These are phyloP conservation scores for Brachyhypopomus gauderio DNA, from an alignment of 2,113 vertebrate species.

Conservation along the genomic window DNA sequence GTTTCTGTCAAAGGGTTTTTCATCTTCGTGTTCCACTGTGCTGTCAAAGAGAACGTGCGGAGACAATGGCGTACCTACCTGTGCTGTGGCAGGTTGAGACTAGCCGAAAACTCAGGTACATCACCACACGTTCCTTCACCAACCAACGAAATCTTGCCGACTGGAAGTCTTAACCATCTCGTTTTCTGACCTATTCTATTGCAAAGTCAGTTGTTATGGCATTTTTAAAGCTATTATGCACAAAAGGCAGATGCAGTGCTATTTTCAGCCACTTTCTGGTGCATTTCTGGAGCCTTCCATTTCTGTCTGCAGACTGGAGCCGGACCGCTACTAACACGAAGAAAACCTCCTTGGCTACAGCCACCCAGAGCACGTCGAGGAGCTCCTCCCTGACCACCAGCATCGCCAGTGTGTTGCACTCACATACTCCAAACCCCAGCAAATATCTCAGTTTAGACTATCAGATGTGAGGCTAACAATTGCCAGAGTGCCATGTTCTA, in stretches of 20 bases:
- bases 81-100: conserved; percentile 88
- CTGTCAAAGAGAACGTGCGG: conserved; percentile 89
- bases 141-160: background rate
- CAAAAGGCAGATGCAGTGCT: no score
- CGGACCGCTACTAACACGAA: conserved; percentile 62
- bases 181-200: no score
- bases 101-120: conserved; percentile 89
- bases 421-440: background rate
- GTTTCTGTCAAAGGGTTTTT: conserved; percentile 81
- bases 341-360: conserved; percentile 38
- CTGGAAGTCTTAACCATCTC: no score
- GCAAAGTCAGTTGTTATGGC: no score
- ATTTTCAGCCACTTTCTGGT: background rate
- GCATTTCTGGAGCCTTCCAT: background rate
- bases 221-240: no score
- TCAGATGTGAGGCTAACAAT: no score
- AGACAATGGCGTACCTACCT: conserved; percentile 91
- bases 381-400: conserved; percentile 64
- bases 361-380: conserved; percentile 36
- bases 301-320: conserved; percentile 72
- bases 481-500: background rate
- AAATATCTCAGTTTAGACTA: background rate
- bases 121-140: background rate
- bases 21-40: conserved; percentile 95
- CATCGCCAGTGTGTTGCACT: background rate